Base-by-base conservation (phyloP, 2,113 vertebrate species). In the Solea senegalensis region DNA sequence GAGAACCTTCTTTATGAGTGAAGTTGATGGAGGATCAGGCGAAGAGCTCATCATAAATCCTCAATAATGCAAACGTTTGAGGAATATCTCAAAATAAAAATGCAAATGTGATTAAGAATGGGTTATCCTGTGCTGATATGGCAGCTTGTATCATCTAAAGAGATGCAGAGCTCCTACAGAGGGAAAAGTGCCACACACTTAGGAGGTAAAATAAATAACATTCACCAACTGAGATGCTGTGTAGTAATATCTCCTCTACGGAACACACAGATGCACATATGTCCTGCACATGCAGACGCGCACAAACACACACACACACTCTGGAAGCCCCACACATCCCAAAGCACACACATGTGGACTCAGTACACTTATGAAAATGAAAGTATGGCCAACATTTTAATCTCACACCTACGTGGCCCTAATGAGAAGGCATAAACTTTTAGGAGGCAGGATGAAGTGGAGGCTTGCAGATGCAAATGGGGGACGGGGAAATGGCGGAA, bases 381-480 rank as follows among this genome's bases (percentile, higher is more conserved):
- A 88, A 87, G 88, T 62, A 78, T 65, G 76, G 61, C 91, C 86
- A 86, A 83, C 89, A 88, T 92, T 92, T 92, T 92, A 91, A 93
- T 93, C 91, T 89, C 89, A 86, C 83, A 88, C 85, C 89, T 80
- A 77, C 81, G 61, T 87, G 87, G 81, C 72, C 85, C 91, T 92
- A 92, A 93, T 89, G 89, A 93, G 91, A 75, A 84, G 83, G 90
- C 86, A 88, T 91, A 89, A 92, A 93, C 89, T 93, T 94, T 93
- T 92, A 91, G 90, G 87, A 80, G 83, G 89, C 83, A 82, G 89
- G 87, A 89, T 84, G 87, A 94, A 96, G 95, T 94, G 82, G 83
- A 80, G 84, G 81, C 86, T 91, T 74, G 89, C 79, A 73, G 69
- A 96, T 95, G 95, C 94, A 97, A 98, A 97, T 96, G 95, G 92